Evolutionary conservation across 2,888 invertebrate genomes (phyloP).

Genomic region (Agonopterix heracliana): DNA sequence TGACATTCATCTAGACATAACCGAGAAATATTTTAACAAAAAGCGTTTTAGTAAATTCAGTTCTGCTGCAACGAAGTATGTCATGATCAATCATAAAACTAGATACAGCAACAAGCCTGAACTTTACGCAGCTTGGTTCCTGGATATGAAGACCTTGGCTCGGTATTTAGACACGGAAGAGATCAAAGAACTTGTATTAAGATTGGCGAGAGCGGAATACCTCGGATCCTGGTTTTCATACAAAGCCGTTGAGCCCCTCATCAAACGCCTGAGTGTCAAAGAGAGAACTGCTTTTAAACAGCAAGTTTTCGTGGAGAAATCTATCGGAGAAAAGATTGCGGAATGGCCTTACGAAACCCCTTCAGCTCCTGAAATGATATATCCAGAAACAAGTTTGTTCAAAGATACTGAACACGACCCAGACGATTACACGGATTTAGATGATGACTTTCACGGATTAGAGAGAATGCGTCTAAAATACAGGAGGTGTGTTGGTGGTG

Average conservation of each 20-base stretch:
- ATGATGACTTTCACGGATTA: background rate
- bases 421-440: background rate
- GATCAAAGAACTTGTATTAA: constrained; percentile 20
- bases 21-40: constrained; percentile 20
- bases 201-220: constrained; percentile 22
- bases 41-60: constrained; percentile 11
- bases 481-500: background rate
- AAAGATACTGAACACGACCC: constrained; percentile 12
- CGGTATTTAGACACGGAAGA: constrained; percentile 18
- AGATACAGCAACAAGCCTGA: constrained; percentile 24
- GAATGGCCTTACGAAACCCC: constrained; percentile 32
- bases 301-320: constrained; percentile 28
- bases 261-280: constrained; percentile 20
- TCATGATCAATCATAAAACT: constrained; percentile 19
- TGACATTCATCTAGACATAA: constrained; percentile 21
- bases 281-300: constrained; percentile 22
- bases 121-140: constrained; percentile 21
- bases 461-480: background rate
- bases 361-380: constrained; percentile 6
- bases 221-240: constrained; percentile 20
- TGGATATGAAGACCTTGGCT: constrained; percentile 20
- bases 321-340: constrained; percentile 16
- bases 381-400: constrained; percentile 16
- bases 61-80: constrained; percentile 17
- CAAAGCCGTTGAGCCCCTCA: constrained; percentile 22